These are phyloP conservation scores for Zaprionus davidi DNA, from an alignment of 1,140 invertebrate species.

Conservation along the genomic window DNA sequence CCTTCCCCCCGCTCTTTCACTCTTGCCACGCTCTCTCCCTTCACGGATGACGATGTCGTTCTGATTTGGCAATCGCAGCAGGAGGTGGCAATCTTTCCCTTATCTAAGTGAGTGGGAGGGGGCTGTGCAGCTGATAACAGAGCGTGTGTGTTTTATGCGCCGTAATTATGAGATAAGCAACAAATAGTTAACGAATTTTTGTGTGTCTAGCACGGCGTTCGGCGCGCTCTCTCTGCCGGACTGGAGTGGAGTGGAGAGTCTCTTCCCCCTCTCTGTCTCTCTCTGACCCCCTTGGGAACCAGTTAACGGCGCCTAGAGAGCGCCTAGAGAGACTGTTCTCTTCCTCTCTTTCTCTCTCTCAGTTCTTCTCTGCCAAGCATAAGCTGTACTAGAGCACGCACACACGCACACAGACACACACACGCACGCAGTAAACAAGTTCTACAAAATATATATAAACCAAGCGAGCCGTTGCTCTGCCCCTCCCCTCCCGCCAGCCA, in stretches of 20 bases:
- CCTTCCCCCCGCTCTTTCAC: neutral
- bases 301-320: neutral
- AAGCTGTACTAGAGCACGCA: neutral
- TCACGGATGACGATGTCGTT: neutral
- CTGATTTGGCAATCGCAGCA: slow-evolving; percentile 22
- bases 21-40: too few relatives aligned
- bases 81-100: neutral
- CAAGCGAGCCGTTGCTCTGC: neutral
- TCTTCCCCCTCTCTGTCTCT: too few relatives aligned
- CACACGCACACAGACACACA: neutral
- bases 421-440: slow-evolving; percentile 49
- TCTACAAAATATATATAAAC: slow-evolving; percentile 31
- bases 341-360: too few relatives aligned
- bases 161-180: slow-evolving; percentile 25
- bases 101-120: neutral
- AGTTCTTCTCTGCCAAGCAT: neutral
- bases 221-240: neutral
- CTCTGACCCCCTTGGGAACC: neutral
- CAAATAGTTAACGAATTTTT: neutral
- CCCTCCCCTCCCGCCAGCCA: neutral
- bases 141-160: neutral
- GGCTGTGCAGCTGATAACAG: slow-evolving; percentile 18
- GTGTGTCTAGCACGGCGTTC: neutral
- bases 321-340: too few relatives aligned
- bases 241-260: too few relatives aligned